These are phyloP conservation scores for Tyria jacobaeae DNA, from an alignment of 2,888 invertebrate species.

Conservation along the genomic window DNA sequence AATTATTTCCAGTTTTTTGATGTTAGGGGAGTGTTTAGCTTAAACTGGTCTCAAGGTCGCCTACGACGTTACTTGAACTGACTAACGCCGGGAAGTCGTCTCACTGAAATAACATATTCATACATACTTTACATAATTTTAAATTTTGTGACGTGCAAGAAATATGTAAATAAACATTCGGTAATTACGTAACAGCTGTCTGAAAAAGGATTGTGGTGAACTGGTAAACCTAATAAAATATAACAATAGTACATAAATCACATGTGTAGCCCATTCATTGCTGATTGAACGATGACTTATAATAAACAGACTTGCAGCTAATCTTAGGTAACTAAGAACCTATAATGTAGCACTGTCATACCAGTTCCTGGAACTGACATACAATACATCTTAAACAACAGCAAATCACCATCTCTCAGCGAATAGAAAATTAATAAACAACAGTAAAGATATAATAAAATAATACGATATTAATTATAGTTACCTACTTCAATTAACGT, in stretches of 20 bases:
- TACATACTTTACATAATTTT: too few species aligned
- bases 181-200: neutral
- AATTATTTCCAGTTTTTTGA: too few species aligned
- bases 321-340: neutral
- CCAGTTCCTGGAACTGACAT: conserved; percentile 1
- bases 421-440: neutral
- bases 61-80: too few species aligned
- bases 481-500: too few species aligned
- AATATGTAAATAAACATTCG: neutral
- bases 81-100: too few species aligned
- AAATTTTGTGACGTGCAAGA: neutral
- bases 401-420: conserved; percentile 2
- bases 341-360: neutral
- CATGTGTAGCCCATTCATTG: neutral
- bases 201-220: neutral
- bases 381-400: neutral
- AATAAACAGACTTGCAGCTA: neutral
- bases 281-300: neutral
- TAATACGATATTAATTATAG: too few species aligned
- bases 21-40: too few species aligned
- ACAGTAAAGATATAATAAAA: too few species aligned
- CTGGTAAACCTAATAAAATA: neutral
- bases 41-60: too few species aligned
- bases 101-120: too few species aligned
- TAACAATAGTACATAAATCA: neutral